phyloP scores from a whole-genome alignment of 2,113 vertebrate species.

The Nibea coibor region DNA sequence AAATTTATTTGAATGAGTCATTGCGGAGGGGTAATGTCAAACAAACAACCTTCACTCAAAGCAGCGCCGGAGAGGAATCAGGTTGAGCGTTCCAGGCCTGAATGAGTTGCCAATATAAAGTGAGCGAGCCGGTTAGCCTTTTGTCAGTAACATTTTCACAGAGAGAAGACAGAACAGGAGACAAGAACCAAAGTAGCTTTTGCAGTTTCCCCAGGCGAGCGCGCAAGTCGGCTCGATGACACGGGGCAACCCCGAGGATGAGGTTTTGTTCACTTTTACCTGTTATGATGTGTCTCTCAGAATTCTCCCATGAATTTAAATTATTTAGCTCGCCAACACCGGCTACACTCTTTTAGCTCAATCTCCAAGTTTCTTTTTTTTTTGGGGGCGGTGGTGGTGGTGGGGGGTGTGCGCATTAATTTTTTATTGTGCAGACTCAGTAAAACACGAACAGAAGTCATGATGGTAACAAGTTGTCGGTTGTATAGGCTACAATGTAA shows the following conservation, averaged over 20 bases:
- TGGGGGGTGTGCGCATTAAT: neutral
- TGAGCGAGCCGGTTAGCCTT: conserved; percentile 9
- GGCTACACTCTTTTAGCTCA: conserved; percentile 20
- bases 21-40: conserved; percentile 10
- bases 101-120: conserved; percentile 3
- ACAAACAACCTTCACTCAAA: conserved; percentile 40
- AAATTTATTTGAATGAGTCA: conserved; percentile 65
- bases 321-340: conserved; percentile 54
- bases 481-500: neutral
- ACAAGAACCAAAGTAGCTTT: conserved; percentile 14
- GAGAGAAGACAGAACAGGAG: conserved; percentile 30
- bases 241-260: conserved; percentile 32
- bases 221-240: conserved; percentile 36
- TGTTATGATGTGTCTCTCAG: conserved; percentile 33
- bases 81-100: conserved; percentile 2
- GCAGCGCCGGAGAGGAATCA: conserved; percentile 21
- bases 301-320: conserved; percentile 50
- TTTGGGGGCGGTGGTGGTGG: neutral
- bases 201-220: conserved; percentile 30
- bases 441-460: conserved; percentile 20
- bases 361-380: conserved; percentile 5
- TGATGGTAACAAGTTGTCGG: neutral
- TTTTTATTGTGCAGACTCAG: conserved; percentile 10
- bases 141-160: conserved; percentile 1
- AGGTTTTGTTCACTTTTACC: conserved; percentile 56